Conservation (phyloP, 1,140 invertebrate genomes). For the Pseudomyrmex concolor region DNA sequence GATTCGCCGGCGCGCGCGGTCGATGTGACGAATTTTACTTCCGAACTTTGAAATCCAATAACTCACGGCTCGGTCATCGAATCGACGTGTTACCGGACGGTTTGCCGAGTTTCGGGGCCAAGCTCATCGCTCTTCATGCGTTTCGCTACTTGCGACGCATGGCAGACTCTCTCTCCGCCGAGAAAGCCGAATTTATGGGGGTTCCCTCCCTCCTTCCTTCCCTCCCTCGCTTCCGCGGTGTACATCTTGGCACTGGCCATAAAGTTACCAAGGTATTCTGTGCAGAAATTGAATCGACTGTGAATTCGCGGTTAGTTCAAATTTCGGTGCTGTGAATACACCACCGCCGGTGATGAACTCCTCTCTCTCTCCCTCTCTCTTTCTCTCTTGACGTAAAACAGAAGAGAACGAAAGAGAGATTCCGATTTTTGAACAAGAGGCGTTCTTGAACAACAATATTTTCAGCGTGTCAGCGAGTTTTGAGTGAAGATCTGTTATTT, state of each 20-base stretch:
- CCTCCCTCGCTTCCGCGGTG: background rate
- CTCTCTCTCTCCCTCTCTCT: too few species aligned
- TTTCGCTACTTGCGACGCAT: constrained; percentile 45
- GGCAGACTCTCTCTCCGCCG: background rate
- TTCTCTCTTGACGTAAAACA: background rate
- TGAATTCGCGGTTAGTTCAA: constrained; percentile 4
- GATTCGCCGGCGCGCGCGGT: constrained; percentile 31
- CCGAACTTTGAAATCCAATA: constrained; percentile 67
- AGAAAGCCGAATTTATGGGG: constrained; percentile 37
- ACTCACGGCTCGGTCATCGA: constrained; percentile 45
- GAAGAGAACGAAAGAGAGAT: background rate
- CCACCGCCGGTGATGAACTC: background rate
- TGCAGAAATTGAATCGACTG: background rate
- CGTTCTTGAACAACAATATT: constrained; percentile 33
- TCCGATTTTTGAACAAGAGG: constrained; percentile 16
- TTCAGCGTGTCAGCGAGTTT: constrained; percentile 10
- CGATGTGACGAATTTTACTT: constrained; percentile 66
- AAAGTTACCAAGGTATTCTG: constrained; percentile 24
- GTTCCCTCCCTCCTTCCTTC: background rate
- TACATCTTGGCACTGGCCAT: constrained; percentile 28
- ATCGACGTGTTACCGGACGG: constrained; percentile 59
- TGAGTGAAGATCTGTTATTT: constrained; percentile 4
- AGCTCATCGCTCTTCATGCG: constrained; percentile 39
- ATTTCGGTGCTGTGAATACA: constrained; percentile 8
- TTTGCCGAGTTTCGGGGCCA: constrained; percentile 32